Percentiles rank a stretch among this genome's conserved stretches.
Conservation (phyloP, 2,888 invertebrate species). For the Apotomis turbidana region DNA sequence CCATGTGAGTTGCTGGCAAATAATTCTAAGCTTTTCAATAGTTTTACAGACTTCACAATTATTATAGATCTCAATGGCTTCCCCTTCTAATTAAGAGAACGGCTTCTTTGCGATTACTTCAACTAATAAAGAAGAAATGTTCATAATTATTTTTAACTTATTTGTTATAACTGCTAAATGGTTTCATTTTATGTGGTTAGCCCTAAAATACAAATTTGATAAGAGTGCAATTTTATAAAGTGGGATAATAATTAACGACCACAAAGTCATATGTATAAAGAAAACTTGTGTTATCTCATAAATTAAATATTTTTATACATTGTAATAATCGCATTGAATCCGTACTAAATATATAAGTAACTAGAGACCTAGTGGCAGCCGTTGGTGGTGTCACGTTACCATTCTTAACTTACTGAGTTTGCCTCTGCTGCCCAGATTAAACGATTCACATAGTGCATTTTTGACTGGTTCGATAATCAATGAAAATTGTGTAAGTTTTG, state of each 20-base stretch:
- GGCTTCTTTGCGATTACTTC: slow-evolving; percentile 16
- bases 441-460: slow-evolving; percentile 7
- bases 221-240: too few species aligned
- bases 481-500: too few species aligned
- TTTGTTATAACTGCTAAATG: background rate
- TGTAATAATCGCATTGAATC: slow-evolving; percentile 33
- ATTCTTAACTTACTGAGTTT: slow-evolving; percentile 57
- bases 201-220: too few species aligned
- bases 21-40: slow-evolving; percentile 37
- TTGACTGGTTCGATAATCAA: too few species aligned
- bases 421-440: slow-evolving; percentile 28
- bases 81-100: slow-evolving; percentile 35
- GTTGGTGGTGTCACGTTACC: slow-evolving; percentile 82
- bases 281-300: too few species aligned
- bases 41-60: slow-evolving; percentile 28
- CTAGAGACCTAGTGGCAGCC: slow-evolving; percentile 73
- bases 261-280: too few species aligned
- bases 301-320: slow-evolving; percentile 5
- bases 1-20: slow-evolving; percentile 18
- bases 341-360: slow-evolving; percentile 46
- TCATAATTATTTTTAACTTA: slow-evolving; percentile 3
- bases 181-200: too few species aligned
- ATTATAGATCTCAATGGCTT: slow-evolving; percentile 41
- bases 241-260: too few species aligned
- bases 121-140: slow-evolving; percentile 14